Evolutionary conservation across 2,797 vertebrate species (phyloP).

Genomic region (Oreortyx pictus): DNA sequence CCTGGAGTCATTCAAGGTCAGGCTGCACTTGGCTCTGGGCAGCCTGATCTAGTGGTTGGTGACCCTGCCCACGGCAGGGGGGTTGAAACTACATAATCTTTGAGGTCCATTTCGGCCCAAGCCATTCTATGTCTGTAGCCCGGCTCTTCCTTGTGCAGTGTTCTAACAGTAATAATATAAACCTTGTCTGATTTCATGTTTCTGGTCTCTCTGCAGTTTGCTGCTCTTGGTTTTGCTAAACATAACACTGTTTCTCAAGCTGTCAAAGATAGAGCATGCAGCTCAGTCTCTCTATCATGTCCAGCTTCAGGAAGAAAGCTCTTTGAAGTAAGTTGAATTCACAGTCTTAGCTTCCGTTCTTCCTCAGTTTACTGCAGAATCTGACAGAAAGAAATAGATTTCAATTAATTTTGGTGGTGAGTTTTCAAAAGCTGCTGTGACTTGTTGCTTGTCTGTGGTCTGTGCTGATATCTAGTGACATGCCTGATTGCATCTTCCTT

Average conservation of each 20-base stretch:
- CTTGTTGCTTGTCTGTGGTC: not conserved
- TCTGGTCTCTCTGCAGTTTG: conserved; percentile 80
- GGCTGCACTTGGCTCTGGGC: too few relatives aligned
- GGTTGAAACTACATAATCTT: too few relatives aligned
- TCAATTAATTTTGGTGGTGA: not conserved
- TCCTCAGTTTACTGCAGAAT: not conserved
- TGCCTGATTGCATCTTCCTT: conserved; percentile 11
- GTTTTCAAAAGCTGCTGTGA: not conserved
- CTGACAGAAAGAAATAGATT: not conserved
- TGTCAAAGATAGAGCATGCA: conserved; percentile 95
- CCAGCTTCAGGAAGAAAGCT: conserved; percentile 85
- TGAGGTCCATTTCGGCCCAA: too few relatives aligned
- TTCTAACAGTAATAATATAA: not conserved
- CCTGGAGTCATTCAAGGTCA: too few relatives aligned
- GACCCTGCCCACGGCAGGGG: too few relatives aligned
- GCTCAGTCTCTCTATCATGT: conserved; percentile 87
- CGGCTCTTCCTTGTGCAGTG: not conserved
- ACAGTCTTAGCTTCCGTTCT: not conserved
- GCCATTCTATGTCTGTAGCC: not conserved
- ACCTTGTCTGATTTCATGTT: not conserved
- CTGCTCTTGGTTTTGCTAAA: conserved; percentile 90
- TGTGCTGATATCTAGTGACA: not conserved
- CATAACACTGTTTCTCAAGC: conserved; percentile 91
- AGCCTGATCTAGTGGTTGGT: too few relatives aligned
- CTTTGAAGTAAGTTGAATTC: conserved; percentile 82